Percentiles rank a stretch among this genome's conserved stretches.
Evolutionary conservation across 2,797 vertebrate genomes (phyloP).

Genomic region (Manis pentadactyla): DNA sequence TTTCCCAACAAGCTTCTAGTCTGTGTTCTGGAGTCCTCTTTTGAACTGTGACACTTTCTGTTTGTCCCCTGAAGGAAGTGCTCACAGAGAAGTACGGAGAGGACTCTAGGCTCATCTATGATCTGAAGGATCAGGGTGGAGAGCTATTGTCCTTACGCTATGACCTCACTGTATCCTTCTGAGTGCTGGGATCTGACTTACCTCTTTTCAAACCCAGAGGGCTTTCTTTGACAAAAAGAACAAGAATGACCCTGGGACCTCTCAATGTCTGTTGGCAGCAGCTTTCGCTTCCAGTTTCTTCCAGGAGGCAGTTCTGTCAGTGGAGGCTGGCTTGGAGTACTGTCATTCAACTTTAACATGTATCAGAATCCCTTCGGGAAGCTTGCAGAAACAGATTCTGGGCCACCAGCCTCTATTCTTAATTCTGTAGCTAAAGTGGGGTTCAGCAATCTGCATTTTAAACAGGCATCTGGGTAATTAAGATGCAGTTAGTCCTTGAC

Average conservation of each 20-base stretch:
- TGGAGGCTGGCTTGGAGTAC: not conserved
- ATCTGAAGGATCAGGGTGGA: slow-evolving; percentile 97
- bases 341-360: slow-evolving; percentile 16
- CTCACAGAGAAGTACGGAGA: slow-evolving; percentile 96
- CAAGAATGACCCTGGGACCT: not conserved
- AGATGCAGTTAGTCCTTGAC: slow-evolving; percentile 4
- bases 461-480: slow-evolving; percentile 5
- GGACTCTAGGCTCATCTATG: slow-evolving; percentile 96
- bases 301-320: slow-evolving; percentile 28
- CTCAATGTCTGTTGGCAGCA: not conserved
- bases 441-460: slow-evolving; percentile 23
- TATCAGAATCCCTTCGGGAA: not conserved
- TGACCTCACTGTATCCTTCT: slow-evolving; percentile 97
- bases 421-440: slow-evolving; percentile 36
- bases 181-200: not conserved
- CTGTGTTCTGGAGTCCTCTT: slow-evolving; percentile 7
- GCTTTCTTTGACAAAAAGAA: slow-evolving; percentile 20
- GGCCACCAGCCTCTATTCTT: not conserved
- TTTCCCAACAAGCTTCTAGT: slow-evolving; percentile 31
- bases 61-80: slow-evolving; percentile 89
- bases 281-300: slow-evolving; percentile 14
- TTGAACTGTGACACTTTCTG: slow-evolving; percentile 1
- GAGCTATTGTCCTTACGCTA: slow-evolving; percentile 97
- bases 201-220: not conserved
- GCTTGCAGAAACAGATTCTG: slow-evolving; percentile 3